A percentile compares a stretch with the other conserved stretches of the same genome.
Conservation (phyloP, 2,113 vertebrate genomes). For the Bubalus kerabau region DNA sequence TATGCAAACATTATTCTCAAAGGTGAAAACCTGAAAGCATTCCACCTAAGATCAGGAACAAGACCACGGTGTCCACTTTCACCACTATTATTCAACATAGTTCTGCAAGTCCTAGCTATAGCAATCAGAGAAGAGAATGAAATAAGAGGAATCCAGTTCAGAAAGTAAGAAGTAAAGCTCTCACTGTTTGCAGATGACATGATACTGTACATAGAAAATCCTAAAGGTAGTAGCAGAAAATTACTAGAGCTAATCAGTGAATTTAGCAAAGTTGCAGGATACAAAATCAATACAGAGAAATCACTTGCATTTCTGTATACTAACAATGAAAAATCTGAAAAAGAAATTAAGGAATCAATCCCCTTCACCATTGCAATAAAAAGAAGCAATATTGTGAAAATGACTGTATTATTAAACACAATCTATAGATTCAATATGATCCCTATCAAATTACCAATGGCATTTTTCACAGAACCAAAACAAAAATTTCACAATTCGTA, state of each 20-base stretch:
- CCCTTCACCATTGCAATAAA: not conserved
- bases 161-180: too few relatives aligned
- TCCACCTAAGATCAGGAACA: not conserved
- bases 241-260: not conserved
- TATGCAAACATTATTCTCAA: not conserved
- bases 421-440: not conserved
- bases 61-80: not conserved
- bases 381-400: not conserved
- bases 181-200: not conserved
- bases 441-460: not conserved
- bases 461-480: not conserved
- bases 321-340: not conserved
- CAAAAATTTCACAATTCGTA: not conserved
- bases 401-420: not conserved
- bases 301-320: not conserved
- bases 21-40: not conserved
- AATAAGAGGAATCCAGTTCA: too few relatives aligned
- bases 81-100: not conserved
- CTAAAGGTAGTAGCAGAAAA: not conserved
- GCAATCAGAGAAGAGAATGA: too few relatives aligned
- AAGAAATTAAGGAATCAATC: not conserved
- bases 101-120: too few relatives aligned
- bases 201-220: not conserved
- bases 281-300: not conserved
- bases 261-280: not conserved